These are phyloP conservation scores for Strigamia maritima DNA, from an alignment of 2,888 invertebrate species.

Conservation along the genomic window DNA sequence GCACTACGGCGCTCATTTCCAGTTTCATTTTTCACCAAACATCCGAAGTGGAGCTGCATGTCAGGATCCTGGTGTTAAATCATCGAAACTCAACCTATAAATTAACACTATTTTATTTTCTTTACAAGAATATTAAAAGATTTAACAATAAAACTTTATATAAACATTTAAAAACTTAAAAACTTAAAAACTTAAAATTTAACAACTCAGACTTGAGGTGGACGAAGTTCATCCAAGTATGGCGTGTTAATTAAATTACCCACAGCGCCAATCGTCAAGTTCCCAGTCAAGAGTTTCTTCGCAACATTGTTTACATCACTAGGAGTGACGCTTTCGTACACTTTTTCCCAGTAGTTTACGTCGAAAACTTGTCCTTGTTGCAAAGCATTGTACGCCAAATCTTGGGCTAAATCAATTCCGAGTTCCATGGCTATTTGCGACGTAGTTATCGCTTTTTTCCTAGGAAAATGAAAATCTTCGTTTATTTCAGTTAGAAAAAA, in stretches of 20 bases:
- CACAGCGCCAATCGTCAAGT: slow-evolving; percentile 73
- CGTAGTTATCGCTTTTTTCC: not conserved
- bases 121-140: not conserved
- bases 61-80: too few relatives aligned
- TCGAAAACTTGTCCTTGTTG: not conserved
- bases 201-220: not conserved
- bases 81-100: too few relatives aligned
- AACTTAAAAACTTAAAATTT: not conserved
- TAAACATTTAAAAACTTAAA: not conserved
- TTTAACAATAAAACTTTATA: not conserved
- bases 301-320: slow-evolving; percentile 50
- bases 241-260: slow-evolving; percentile 78
- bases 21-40: too few relatives aligned
- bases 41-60: too few relatives aligned
- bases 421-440: not conserved
- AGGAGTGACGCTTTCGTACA: not conserved
- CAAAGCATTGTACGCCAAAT: not conserved
- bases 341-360: not conserved
- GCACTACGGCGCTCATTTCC: not conserved
- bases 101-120: too few relatives aligned
- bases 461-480: not conserved
- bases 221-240: slow-evolving; percentile 64
- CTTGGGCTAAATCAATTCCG: not conserved
- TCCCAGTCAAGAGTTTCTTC: slow-evolving; percentile 64
- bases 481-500: not conserved